These are phyloP conservation scores for Borostomias antarcticus DNA, from an alignment of 2,797 vertebrate species.

Conservation along the genomic window DNA sequence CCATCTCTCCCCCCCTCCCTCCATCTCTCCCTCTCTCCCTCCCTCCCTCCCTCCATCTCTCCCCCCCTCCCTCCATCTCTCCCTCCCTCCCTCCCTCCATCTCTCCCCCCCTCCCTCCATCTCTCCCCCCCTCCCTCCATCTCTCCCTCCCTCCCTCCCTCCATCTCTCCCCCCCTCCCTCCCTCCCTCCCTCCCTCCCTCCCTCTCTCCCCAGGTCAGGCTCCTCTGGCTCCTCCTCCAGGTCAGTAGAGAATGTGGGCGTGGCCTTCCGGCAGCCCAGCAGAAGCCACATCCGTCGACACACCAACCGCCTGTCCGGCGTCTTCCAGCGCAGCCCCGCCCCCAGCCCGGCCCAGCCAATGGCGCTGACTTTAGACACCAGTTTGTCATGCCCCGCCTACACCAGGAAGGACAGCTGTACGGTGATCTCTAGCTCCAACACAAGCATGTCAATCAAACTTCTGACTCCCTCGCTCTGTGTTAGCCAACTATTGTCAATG, in stretches of 20 bases:
- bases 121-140: neutral
- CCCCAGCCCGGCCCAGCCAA: slow-evolving; percentile 48
- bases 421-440: neutral
- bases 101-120: neutral
- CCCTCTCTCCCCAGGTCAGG: slow-evolving; percentile 63
- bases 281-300: slow-evolving; percentile 72
- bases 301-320: slow-evolving; percentile 77
- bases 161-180: too few relatives aligned
- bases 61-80: neutral
- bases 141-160: neutral
- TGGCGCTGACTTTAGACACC: slow-evolving; percentile 51
- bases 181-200: neutral
- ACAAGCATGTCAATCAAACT: slow-evolving; percentile 6
- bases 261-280: slow-evolving; percentile 63
- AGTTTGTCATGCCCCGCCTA: slow-evolving; percentile 52
- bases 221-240: slow-evolving; percentile 61
- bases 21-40: neutral
- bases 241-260: slow-evolving; percentile 57
- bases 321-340: slow-evolving; percentile 70
- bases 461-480: neutral
- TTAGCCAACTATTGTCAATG: neutral
- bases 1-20: slow-evolving; percentile 6
- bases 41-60: neutral
- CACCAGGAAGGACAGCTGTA: slow-evolving; percentile 63
- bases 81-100: neutral